Conservation (phyloP, 2,888 invertebrate genomes). For the Hemistola chrysoprasaria region DNA sequence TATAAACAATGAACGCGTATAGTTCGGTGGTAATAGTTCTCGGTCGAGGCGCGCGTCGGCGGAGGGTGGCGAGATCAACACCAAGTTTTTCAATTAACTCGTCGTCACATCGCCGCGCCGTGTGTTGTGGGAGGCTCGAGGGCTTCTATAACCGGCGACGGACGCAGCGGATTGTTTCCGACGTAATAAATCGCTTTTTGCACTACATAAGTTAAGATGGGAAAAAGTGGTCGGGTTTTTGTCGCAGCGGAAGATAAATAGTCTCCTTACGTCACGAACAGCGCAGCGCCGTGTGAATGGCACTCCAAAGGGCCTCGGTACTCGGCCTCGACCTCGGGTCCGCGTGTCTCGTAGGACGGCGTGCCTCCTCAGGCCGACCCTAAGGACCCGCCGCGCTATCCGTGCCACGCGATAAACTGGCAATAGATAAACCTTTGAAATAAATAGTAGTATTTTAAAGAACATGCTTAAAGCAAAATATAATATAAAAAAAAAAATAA, state of each 20-base stretch:
- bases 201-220: slow-evolving; percentile 32
- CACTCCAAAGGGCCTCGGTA: slow-evolving; percentile 21
- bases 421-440: slow-evolving; percentile 17
- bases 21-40: too few relatives aligned
- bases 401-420: slow-evolving; percentile 12
- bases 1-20: too few relatives aligned
- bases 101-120: slow-evolving; percentile 19
- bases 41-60: neutral
- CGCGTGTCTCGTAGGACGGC: too few relatives aligned
- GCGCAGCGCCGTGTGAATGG: slow-evolving; percentile 31
- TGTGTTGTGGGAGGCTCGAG: too few relatives aligned
- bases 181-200: slow-evolving; percentile 35
- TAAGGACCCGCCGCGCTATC: too few relatives aligned
- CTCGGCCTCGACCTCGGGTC: slow-evolving; percentile 1
- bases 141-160: too few relatives aligned
- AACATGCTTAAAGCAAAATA: slow-evolving; percentile 3
- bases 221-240: slow-evolving; percentile 43
- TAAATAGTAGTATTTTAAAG: slow-evolving; percentile 10
- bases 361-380: too few relatives aligned
- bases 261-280: slow-evolving; percentile 39
- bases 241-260: slow-evolving; percentile 41
- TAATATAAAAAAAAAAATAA: too few relatives aligned
- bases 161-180: slow-evolving; percentile 21
- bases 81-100: slow-evolving; percentile 38
- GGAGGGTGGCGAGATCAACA: slow-evolving; percentile 1